Evolutionary conservation across 2,113 vertebrate species (phyloP).

Genomic region (Apteryx owenii): DNA sequence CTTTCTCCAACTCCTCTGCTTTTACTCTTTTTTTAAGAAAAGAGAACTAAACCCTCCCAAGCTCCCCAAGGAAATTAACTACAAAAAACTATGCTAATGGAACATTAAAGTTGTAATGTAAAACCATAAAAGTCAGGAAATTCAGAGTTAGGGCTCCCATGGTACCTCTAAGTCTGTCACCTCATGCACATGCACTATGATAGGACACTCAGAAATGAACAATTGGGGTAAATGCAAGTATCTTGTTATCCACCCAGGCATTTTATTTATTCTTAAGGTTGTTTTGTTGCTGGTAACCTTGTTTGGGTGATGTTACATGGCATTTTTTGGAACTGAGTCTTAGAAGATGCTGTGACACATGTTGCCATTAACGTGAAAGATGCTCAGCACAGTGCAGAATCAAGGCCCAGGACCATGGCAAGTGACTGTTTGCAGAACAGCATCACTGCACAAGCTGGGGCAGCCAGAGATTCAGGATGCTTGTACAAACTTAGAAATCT

Average conservation of each 20-base stretch:
- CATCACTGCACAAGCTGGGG: rapidly evolving
- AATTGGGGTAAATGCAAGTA: neutral
- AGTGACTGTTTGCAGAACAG: rapidly evolving
- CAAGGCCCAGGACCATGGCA: rapidly evolving
- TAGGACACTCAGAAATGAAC: neutral
- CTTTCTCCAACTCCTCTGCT: neutral
- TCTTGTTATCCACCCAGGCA: neutral
- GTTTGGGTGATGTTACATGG: neutral
- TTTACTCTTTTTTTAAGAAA: neutral
- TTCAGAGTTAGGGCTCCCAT: constrained; percentile 56
- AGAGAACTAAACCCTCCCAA: neutral
- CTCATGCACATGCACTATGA: neutral
- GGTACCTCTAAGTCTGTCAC: constrained; percentile 55
- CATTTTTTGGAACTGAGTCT: neutral
- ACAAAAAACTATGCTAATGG: constrained; percentile 57
- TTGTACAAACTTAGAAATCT: neutral
- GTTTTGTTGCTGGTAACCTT: neutral
- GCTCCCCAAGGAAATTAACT: constrained; percentile 66
- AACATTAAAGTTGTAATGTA: constrained; percentile 62
- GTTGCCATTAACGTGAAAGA: rapidly evolving
- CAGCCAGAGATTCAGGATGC: rapidly evolving
- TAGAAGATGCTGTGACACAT: neutral
- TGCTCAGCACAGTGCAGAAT: neutral
- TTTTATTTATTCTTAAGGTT: neutral
- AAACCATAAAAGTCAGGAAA: constrained; percentile 70